Base-by-base conservation (phyloP, 2,113 vertebrate genomes). In the Aythya baeri region DNA sequence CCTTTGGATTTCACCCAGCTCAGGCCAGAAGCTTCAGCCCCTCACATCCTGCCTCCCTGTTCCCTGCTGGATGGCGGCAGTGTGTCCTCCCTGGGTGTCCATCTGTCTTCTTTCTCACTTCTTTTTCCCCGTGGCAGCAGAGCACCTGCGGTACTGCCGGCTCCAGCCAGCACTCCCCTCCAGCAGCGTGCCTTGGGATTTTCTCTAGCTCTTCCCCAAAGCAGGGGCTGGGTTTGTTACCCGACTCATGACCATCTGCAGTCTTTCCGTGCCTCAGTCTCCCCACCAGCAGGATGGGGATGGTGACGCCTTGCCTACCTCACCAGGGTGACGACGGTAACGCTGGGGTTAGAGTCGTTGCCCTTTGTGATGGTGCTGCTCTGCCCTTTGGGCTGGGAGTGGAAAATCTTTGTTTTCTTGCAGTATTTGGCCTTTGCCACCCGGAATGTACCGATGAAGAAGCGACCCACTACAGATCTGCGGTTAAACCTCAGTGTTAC, bases 11-110 rank as follows among this genome's bases (percentile, higher is more conserved):
- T 62, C 25, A 17, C 67, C 10, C 26, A 57, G 41, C 44, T 79
- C 62, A 73, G 57, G 72, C 46, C 17, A 86, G 58, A 52, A 75
- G 71, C 26, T 54, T 80, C 50, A 90, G 63, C 44, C 22, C 20
- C 2, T 78, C n/a, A 7, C 20, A 17, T 79, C 61, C 38, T 75
- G 31, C 52, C 83, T 86, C 65, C 65, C 49, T 55, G n/a, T 29
- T 10, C 38, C 59, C 17, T 81, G 36, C 49, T 65, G 55, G 55
- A 15, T 62, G 38, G 34, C 1, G 11, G 52, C 8, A 2, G 6
- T 44, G 32, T 0, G 0, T 67, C 14, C 62, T 87, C 44, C 2
- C 0, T 54, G 34, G 23, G 25, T 1, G 1, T 44, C n/a, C 1
- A 1, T 44, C n/a, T 73, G 44, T 90, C n/a, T 29, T 68, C 21